Percentiles rank a stretch among this genome's conserved stretches.
phyloP scores from a whole-genome alignment of 2,113 vertebrate species.

The Xenotilapia leptura region DNA sequence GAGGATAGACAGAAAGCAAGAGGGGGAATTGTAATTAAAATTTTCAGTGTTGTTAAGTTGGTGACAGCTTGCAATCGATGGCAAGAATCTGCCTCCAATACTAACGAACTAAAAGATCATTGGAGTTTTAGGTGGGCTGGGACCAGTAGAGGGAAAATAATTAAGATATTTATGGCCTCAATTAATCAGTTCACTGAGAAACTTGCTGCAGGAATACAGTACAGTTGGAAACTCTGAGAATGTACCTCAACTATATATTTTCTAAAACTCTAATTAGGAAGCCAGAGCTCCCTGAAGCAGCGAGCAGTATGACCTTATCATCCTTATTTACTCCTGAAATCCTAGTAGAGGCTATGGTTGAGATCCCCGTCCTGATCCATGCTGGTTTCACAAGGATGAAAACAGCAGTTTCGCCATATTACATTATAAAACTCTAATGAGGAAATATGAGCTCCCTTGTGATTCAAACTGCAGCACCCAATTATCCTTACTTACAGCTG shows the following conservation, averaged over 20 bases:
- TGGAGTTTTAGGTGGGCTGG: slow-evolving; percentile 39
- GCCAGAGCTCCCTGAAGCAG: neutral
- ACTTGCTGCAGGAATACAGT: slow-evolving; percentile 14
- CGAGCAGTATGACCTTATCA: neutral
- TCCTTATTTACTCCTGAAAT: slow-evolving; percentile 21
- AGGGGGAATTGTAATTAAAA: slow-evolving; percentile 68
- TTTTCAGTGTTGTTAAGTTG: slow-evolving; percentile 66
- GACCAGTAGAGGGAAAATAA: slow-evolving; percentile 55
- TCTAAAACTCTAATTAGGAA: slow-evolving; percentile 36
- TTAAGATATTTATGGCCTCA: slow-evolving; percentile 67
- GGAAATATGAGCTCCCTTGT: slow-evolving; percentile 33
- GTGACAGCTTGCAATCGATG: slow-evolving; percentile 66
- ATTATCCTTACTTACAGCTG: slow-evolving; percentile 41
- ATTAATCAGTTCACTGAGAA: slow-evolving; percentile 66
- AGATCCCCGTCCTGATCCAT: neutral
- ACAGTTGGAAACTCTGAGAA: neutral
- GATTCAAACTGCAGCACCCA: slow-evolving; percentile 30
- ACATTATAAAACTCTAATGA: slow-evolving; percentile 44
- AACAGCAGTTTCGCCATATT: slow-evolving; percentile 1
- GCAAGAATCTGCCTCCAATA: slow-evolving; percentile 54
- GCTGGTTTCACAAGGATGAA: slow-evolving; percentile 12
- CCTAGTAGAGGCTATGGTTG: neutral
- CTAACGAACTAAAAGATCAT: slow-evolving; percentile 50
- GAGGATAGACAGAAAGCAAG: slow-evolving; percentile 28
- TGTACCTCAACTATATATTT: neutral